A percentile compares a stretch with the other conserved stretches of the same genome.
Conservation (phyloP, 1,140 invertebrate genomes). For the Leptinotarsa texana region DNA sequence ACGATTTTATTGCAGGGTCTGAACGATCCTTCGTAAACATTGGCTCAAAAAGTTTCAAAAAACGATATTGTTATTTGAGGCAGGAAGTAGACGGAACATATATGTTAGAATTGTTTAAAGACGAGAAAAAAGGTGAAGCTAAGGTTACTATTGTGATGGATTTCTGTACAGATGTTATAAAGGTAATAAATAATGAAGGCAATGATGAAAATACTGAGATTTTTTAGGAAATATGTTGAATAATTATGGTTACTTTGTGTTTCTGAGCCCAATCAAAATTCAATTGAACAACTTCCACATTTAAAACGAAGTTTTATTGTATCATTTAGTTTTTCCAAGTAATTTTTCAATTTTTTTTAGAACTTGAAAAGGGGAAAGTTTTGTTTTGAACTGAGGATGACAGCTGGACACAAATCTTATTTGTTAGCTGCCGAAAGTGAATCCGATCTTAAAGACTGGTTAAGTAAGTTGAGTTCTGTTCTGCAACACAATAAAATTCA, state of each 20-base stretch:
- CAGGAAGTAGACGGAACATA: slow-evolving; percentile 90
- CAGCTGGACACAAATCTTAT: slow-evolving; percentile 79
- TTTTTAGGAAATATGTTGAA: not conserved
- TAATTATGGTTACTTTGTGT: not conserved
- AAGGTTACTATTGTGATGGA: slow-evolving; percentile 93
- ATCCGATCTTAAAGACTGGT: slow-evolving; percentile 83
- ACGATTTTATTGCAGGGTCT: slow-evolving; percentile 55
- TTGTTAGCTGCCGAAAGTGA: slow-evolving; percentile 86
- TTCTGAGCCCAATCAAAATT: too few species aligned
- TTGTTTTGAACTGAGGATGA: slow-evolving; percentile 87
- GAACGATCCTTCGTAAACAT: slow-evolving; percentile 85
- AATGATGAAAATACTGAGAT: not conserved
- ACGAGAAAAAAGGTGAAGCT: slow-evolving; percentile 86
- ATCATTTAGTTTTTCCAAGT: too few species aligned
- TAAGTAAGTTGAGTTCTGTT: slow-evolving; percentile 73
- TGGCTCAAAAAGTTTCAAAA: slow-evolving; percentile 88
- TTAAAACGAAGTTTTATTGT: too few species aligned
- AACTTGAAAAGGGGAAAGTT: slow-evolving; percentile 83
- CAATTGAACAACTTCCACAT: too few species aligned
- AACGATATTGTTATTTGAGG: slow-evolving; percentile 84
- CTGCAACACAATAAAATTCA: slow-evolving; percentile 75
- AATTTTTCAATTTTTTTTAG: slow-evolving; percentile 57
- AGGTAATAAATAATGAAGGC: slow-evolving; percentile 59
- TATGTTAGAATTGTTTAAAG: slow-evolving; percentile 89
- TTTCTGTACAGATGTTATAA: slow-evolving; percentile 85